Evolutionary conservation across 2,797 vertebrate species (phyloP).

Genomic region (Alectoris magna): DNA sequence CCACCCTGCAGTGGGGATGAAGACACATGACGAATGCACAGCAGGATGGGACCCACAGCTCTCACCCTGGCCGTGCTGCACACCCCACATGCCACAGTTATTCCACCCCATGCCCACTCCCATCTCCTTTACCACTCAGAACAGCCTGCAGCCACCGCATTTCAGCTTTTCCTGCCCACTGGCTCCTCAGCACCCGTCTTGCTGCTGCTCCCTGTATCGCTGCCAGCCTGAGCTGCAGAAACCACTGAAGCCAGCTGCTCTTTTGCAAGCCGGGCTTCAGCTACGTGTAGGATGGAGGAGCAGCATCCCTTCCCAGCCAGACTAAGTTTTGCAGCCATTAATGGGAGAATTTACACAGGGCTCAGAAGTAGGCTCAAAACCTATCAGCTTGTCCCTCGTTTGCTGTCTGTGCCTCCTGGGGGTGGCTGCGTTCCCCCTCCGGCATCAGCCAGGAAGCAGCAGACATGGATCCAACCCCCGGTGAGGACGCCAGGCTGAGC

Average conservation of each 20-base stretch:
- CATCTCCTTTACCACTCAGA: not conserved
- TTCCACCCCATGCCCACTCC: accelerated
- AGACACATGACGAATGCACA: not conserved
- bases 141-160: accelerated
- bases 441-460: not conserved
- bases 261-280: accelerated
- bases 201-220: accelerated
- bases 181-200: accelerated
- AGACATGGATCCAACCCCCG: accelerated
- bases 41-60: not conserved
- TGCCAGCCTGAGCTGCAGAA: not conserved
- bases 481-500: not conserved
- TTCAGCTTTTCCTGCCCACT: not conserved
- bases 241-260: not conserved
- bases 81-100: not conserved
- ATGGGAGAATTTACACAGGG: not conserved
- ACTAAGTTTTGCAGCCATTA: not conserved
- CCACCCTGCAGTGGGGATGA: not conserved
- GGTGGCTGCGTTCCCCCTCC: not conserved
- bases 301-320: not conserved
- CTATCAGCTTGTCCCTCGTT: not conserved
- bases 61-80: accelerated
- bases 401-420: not conserved
- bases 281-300: not conserved
- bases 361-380: not conserved